Percentiles rank a stretch among this genome's conserved stretches.
phyloP scores from a whole-genome alignment of 2,888 invertebrate genomes.

The Carabus problematicus region DNA sequence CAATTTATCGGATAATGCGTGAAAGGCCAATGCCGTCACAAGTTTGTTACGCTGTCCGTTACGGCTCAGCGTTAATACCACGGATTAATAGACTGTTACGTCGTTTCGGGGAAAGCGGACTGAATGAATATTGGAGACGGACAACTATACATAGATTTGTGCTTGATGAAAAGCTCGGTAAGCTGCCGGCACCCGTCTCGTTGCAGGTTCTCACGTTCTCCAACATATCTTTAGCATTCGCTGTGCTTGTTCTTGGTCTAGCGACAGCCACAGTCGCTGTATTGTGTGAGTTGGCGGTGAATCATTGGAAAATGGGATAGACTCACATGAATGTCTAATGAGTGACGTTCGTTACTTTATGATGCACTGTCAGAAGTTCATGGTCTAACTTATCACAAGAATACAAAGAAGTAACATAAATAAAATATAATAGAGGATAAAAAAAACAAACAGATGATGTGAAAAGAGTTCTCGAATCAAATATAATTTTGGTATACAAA shows the following conservation, averaged over 20 bases:
- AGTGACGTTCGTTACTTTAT: too few relatives aligned
- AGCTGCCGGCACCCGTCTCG: conserved; percentile 15
- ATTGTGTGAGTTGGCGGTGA: conserved; percentile 19
- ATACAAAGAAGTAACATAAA: too few relatives aligned
- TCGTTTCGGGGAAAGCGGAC: conserved; percentile 31
- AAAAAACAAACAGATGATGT: too few relatives aligned
- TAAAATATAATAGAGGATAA: too few relatives aligned
- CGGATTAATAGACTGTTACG: conserved; percentile 25
- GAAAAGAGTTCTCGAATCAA: too few relatives aligned
- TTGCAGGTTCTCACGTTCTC: conserved; percentile 26
- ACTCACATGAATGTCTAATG: too few relatives aligned
- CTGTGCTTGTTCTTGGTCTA: conserved; percentile 19
- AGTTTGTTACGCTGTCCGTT: conserved; percentile 36
- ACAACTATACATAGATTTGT: conserved; percentile 25
- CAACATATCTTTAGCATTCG: conserved; percentile 29
- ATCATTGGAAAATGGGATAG: not conserved
- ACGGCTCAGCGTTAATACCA: conserved; percentile 33
- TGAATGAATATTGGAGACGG: conserved; percentile 27
- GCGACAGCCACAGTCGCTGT: conserved; percentile 15
- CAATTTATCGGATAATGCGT: conserved; percentile 27
- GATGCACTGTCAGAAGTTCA: too few relatives aligned
- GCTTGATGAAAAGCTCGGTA: conserved; percentile 23
- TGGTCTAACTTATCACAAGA: too few relatives aligned
- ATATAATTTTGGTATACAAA: too few relatives aligned
- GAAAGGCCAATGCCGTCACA: conserved; percentile 38